Conservation (phyloP, 1,140 invertebrate genomes). For the Lutraria rhynchaena region DNA sequence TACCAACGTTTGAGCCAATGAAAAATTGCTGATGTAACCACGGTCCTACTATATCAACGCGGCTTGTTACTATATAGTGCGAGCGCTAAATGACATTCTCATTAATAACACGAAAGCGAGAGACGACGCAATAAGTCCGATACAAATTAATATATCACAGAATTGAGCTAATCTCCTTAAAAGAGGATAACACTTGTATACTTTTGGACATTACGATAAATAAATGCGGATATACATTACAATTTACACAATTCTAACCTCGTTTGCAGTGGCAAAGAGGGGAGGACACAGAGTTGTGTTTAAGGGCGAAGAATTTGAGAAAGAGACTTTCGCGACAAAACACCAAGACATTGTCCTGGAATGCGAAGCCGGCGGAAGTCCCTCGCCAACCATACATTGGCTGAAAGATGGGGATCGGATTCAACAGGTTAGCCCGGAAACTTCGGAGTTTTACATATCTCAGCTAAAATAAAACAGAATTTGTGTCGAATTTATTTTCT, state of each 20-base stretch:
- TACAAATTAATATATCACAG: no score
- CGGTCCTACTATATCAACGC: neutral
- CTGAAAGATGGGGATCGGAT: constrained; percentile 82
- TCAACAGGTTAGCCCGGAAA: constrained; percentile 73
- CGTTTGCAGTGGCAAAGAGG: constrained; percentile 58
- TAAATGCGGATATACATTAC: constrained; percentile 11
- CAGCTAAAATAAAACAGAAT: no score
- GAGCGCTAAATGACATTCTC: no score
- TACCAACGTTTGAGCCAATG: constrained; percentile 21
- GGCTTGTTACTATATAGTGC: no score
- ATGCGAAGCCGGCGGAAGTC: constrained; percentile 83
- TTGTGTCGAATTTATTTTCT: no score
- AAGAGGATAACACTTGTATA: neutral
- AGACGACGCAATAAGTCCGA: no score
- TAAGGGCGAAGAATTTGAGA: constrained; percentile 35
- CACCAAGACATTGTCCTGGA: constrained; percentile 75
- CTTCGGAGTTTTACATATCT: no score
- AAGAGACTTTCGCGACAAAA: constrained; percentile 43
- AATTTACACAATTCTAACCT: constrained; percentile 29
- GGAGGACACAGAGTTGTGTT: constrained; percentile 20
- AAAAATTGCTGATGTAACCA: constrained; percentile 43
- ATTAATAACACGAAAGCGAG: no score
- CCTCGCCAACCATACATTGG: constrained; percentile 84
- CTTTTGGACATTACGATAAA: neutral
- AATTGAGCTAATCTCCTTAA: neutral